Base-by-base conservation (phyloP, 2,113 vertebrate species). In the Chamaea fasciata region DNA sequence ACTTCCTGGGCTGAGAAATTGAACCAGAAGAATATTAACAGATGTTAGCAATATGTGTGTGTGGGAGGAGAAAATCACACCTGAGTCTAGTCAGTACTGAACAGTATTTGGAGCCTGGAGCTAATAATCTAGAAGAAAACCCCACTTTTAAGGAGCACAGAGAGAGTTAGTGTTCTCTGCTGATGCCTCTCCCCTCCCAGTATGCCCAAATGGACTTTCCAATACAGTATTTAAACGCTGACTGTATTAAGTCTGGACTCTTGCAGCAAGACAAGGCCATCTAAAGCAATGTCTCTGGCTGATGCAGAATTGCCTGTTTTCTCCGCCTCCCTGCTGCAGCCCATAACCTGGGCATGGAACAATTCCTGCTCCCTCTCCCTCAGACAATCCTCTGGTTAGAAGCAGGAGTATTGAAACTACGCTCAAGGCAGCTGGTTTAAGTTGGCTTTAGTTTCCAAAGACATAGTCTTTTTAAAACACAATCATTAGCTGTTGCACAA, bases 21-120 rank as follows among this genome's bases (percentile, higher is more conserved):
- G 67, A 95, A 94, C 50, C 44, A 92, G 75, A 82, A 81, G 78
- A 81, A 76, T 83, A 94, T 81, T 92, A 87, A 67, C 83, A 94
- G 74, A 95, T 90, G 83, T 83, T 80, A 87, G 60, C 63, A 89
- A 93, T 78, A 75, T 84, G 49, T 60, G 24, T 79, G 68, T 67
- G 76, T 92, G 63, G 89, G 90, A 91, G 79, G 87, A 90, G 92
- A 96, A 94, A 82, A 93, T 96, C 88, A 95, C 96, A 94, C 78
- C 92, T 96, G 93, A 94, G 81, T 91, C 47, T 71, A 47, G 85
- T 82, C 73, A 69, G 57, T 49, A 39, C 31, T 1, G 8, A 71
- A 31, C 41, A 81, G 37, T 33, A 60, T 75, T 87, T 86, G 57
- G 73, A 92, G 49, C 60, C 83, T 89, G 75, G 55, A 93, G 68